Percentiles rank a stretch among this genome's conserved stretches.
Evolutionary conservation across 2,113 vertebrate genomes (phyloP).

Genomic region (Agapornis roseicollis): DNA sequence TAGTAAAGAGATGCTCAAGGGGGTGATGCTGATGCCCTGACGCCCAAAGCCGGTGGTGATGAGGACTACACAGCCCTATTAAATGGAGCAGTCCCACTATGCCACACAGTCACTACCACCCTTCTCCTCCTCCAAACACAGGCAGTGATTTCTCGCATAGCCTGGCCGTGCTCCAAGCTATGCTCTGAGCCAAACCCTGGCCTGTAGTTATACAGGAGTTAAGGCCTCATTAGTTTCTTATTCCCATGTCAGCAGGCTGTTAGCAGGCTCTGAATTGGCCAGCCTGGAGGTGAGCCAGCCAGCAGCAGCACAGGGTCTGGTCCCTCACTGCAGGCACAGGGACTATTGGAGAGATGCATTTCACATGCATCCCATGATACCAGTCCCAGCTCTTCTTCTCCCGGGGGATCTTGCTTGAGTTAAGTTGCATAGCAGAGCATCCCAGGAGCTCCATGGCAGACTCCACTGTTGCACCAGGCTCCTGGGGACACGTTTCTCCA

Average conservation of each 20-base stretch:
- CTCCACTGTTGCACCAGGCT: neutral
- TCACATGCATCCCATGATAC: neutral
- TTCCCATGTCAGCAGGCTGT: conserved; percentile 56
- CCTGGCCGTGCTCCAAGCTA: conserved; percentile 23
- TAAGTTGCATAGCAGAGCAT: neutral
- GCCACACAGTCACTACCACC: rapidly evolving
- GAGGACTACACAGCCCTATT: rapidly evolving
- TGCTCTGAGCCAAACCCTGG: conserved; percentile 16
- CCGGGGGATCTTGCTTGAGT: neutral
- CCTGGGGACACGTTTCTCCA: neutral
- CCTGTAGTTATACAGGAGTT: conserved; percentile 46
- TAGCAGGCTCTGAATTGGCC: conserved; percentile 46
- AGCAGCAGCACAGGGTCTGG: neutral
- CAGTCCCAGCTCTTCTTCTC: neutral
- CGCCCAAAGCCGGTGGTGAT: rapidly evolving
- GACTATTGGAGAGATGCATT: neutral
- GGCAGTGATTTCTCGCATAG: neutral
- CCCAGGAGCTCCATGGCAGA: neutral
- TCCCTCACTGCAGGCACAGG: neutral
- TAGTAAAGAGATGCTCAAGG: neutral
- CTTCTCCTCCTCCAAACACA: neutral
- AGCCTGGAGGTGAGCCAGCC: conserved; percentile 8
- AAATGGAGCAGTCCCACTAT: neutral
- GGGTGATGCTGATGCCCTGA: rapidly evolving
- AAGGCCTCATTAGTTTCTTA: conserved; percentile 63